phyloP scores from a whole-genome alignment of 2,888 invertebrate species.

The Eurois occulta region DNA sequence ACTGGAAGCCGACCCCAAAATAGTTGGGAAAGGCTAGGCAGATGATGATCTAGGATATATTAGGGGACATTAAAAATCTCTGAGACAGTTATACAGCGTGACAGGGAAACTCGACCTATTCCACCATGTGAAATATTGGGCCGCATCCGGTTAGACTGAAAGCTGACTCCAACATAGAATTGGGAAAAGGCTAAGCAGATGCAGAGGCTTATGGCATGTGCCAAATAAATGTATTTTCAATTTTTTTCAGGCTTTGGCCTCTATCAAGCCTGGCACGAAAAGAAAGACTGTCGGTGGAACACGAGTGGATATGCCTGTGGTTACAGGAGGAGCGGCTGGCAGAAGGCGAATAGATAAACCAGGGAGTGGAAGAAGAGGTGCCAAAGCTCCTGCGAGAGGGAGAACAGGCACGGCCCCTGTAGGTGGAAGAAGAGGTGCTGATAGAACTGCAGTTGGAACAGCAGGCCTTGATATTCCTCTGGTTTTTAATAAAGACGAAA shows the following conservation, averaged over 20 bases:
- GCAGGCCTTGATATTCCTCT: constrained; percentile 67
- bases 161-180: neutral
- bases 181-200: neutral
- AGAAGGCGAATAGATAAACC: neutral
- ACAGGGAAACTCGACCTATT: too few species aligned
- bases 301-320: neutral
- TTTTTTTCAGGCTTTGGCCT: constrained; percentile 64
- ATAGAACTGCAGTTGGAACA: neutral
- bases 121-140: neutral
- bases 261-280: constrained; percentile 50
- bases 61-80: too few species aligned
- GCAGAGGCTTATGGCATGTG: neutral
- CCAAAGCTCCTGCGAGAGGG: neutral
- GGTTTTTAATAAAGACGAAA: constrained; percentile 63
- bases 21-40: neutral
- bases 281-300: constrained; percentile 1
- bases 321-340: neutral
- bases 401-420: neutral
- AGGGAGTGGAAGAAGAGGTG: neutral
- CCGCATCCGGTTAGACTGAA: neutral
- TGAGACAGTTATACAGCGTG: too few species aligned
- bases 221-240: neutral
- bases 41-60: too few species aligned
- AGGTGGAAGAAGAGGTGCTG: neutral
- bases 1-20: neutral